These are phyloP conservation scores for Latheticus oryzae DNA, from an alignment of 2,888 invertebrate genomes.

Conservation along the genomic window DNA sequence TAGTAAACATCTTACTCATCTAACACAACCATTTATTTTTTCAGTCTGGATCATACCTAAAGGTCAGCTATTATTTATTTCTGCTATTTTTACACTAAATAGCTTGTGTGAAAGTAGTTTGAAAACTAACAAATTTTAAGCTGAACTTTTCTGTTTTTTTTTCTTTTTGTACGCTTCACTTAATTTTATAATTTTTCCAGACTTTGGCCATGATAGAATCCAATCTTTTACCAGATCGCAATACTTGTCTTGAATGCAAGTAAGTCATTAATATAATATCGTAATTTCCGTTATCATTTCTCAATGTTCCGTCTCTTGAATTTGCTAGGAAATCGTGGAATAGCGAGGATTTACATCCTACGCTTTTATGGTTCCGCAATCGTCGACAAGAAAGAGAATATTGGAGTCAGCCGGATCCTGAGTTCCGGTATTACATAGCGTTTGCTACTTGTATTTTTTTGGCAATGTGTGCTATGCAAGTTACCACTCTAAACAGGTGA, in stretches of 20 bases:
- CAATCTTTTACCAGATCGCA: constrained; percentile 85
- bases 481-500: constrained; percentile 83
- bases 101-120: too few relatives aligned
- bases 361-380: constrained; percentile 86
- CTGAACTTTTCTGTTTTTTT: too few relatives aligned
- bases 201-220: constrained; percentile 97
- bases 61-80: too few relatives aligned
- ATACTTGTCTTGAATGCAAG: constrained; percentile 84
- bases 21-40: constrained; percentile 34
- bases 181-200: constrained; percentile 66
- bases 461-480: constrained; percentile 82
- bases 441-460: constrained; percentile 83
- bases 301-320: constrained; percentile 2
- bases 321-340: constrained; percentile 69
- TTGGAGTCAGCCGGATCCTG: constrained; percentile 81
- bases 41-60: constrained; percentile 50
- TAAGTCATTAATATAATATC: constrained; percentile 63
- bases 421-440: constrained; percentile 87
- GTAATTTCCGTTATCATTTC: constrained; percentile 10
- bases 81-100: too few relatives aligned
- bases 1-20: too few relatives aligned
- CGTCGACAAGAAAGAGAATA: constrained; percentile 81
- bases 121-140: too few relatives aligned
- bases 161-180: too few relatives aligned
- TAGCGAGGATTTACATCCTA: constrained; percentile 81